Conservation (phyloP, 2,113 vertebrate species). For the Silurus glanis region DNA sequence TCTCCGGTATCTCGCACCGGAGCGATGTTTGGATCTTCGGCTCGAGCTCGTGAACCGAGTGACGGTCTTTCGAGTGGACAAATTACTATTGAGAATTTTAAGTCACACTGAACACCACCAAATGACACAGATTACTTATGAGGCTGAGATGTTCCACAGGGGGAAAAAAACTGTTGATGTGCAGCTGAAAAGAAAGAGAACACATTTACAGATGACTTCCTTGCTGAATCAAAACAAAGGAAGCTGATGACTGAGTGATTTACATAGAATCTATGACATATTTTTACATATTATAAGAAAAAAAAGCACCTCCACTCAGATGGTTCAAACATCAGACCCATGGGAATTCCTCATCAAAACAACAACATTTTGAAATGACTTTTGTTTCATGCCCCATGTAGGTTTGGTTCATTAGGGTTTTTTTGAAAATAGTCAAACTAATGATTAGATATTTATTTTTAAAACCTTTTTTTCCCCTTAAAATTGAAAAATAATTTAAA, state of each 20-base stretch:
- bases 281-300: conserved; percentile 2
- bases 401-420: too few species aligned
- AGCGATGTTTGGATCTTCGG: conserved; percentile 2
- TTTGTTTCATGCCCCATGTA: background rate
- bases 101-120: background rate
- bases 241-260: conserved; percentile 22
- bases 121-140: background rate
- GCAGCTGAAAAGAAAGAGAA: conserved; percentile 39
- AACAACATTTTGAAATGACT: background rate
- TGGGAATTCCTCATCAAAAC: background rate
- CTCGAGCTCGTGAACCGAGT: conserved; percentile 37
- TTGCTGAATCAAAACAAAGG: conserved; percentile 40
- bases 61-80: conserved; percentile 45
- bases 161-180: conserved; percentile 4
- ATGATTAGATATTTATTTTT: too few species aligned
- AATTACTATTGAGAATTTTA: conserved; percentile 29
- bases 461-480: too few species aligned
- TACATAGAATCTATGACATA: too few species aligned
- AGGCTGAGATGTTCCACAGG: background rate
- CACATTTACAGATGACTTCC: conserved; percentile 35
- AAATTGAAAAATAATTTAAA: too few species aligned
- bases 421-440: too few species aligned
- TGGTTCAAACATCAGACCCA: background rate
- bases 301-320: background rate
- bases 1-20: conserved; percentile 53